A percentile compares a stretch with the other conserved stretches of the same genome.
phyloP scores from a whole-genome alignment of 2,113 vertebrate species.

The Nothobranchius kuhntae region DNA sequence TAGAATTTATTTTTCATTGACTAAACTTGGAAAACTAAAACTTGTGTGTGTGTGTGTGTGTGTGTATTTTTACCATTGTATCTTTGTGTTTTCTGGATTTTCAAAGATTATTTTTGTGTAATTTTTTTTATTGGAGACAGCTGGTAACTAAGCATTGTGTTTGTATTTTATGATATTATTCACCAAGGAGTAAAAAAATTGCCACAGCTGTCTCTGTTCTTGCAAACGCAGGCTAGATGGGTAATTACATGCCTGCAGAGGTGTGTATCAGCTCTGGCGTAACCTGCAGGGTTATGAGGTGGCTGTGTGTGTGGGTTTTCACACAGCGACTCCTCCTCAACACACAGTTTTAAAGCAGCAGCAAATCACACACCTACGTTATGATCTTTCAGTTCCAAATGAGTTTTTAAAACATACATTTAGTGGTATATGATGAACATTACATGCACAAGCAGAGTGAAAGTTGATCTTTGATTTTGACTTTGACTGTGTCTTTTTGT shows the following conservation, averaged over 20 bases:
- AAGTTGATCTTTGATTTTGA: background rate
- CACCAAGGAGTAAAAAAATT: background rate
- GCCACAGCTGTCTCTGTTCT: conserved; percentile 13
- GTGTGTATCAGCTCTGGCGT: background rate
- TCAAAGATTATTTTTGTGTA: no score
- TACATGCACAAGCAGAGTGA: background rate
- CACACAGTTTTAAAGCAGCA: background rate
- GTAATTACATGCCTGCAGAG: conserved; percentile 22
- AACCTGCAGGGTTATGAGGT: background rate
- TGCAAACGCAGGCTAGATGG: background rate
- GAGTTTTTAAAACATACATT: background rate
- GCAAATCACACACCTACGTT: background rate
- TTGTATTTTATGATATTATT: conserved; percentile 2
- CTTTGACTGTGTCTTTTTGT: background rate
- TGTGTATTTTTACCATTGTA: no score
- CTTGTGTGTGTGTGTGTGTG: no score
- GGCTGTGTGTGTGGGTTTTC: conserved; percentile 7
- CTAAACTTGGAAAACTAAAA: background rate
- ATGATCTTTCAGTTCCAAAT: background rate
- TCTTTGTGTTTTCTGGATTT: no score
- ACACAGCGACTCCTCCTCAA: background rate
- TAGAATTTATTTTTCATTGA: background rate
- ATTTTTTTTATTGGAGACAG: background rate
- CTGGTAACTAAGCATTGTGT: background rate
- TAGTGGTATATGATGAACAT: background rate